Conservation (phyloP, 2,113 vertebrate species). For the Brachypodius melanocephalos region DNA sequence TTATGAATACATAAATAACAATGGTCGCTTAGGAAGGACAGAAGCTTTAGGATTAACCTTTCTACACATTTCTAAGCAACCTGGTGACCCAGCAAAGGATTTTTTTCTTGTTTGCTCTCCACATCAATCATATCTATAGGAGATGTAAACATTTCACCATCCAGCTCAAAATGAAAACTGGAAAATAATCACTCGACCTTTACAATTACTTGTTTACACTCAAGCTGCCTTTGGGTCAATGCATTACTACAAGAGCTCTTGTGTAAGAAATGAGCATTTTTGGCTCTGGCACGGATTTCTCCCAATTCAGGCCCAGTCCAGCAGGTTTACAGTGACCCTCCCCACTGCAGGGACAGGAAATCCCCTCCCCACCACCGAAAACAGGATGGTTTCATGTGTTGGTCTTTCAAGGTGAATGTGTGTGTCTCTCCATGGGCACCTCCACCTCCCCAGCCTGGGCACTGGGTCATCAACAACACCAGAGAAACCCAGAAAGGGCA, state of each 20-base stretch:
- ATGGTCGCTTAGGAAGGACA: conserved; percentile 9
- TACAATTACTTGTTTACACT: conserved; percentile 50
- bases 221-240: neutral
- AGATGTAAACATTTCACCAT: conserved; percentile 47
- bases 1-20: conserved; percentile 56
- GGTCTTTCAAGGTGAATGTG: neutral
- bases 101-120: conserved; percentile 39
- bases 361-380: neutral
- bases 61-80: conserved; percentile 28
- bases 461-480: too few relatives aligned
- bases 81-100: conserved; percentile 27
- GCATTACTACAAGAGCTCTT: neutral
- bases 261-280: neutral
- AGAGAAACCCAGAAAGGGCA: neutral
- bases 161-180: conserved; percentile 49
- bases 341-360: neutral
- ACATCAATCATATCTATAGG: conserved; percentile 39
- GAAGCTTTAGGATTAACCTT: conserved; percentile 56
- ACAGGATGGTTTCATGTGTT: neutral
- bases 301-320: neutral
- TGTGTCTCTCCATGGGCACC: neutral
- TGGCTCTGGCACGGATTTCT: neutral
- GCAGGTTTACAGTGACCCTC: neutral
- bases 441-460: neutral
- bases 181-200: conserved; percentile 29